Conservation (phyloP, 2,797 vertebrate genomes). For the Telmatherina bonti region DNA sequence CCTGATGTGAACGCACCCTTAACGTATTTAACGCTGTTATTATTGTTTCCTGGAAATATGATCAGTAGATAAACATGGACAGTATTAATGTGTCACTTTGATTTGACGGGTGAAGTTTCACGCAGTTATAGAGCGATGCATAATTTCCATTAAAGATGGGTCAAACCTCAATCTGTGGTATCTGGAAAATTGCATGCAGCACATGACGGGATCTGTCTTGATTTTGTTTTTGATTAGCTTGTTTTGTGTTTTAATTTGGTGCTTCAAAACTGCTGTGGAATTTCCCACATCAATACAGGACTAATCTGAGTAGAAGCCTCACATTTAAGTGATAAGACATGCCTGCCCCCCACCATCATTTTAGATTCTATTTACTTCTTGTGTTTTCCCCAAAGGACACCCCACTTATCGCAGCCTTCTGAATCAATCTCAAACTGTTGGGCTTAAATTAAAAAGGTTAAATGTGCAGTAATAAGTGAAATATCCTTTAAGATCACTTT, state of each 20-base stretch:
- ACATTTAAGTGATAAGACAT: too few relatives aligned
- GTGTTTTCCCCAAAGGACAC: not conserved
- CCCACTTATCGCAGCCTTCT: not conserved
- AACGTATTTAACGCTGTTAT: not conserved
- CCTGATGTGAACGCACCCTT: too few relatives aligned
- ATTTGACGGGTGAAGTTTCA: conserved; percentile 7
- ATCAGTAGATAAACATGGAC: conserved; percentile 7
- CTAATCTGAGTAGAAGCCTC: not conserved
- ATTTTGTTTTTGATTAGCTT: not conserved
- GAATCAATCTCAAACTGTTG: not conserved
- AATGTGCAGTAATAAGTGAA: not conserved
- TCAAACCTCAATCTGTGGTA: too few relatives aligned
- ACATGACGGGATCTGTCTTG: not conserved
- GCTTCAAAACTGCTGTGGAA: conserved; percentile 2
- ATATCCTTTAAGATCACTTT: not conserved
- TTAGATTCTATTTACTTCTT: too few relatives aligned
- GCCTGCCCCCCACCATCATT: too few relatives aligned
- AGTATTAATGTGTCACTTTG: conserved; percentile 10
- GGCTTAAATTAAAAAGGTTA: not conserved
- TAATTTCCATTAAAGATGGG: conserved; percentile 1
- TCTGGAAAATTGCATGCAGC: conserved; percentile 12
- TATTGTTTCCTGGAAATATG: not conserved
- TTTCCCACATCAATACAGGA: conserved; percentile 1
- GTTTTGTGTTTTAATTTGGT: conserved; percentile 3
- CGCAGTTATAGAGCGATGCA: conserved; percentile 4